Percentiles rank a stretch among this genome's conserved stretches.
Evolutionary conservation across 2,888 invertebrate genomes (phyloP).

Genomic region (Eupeodes latifasciatus): DNA sequence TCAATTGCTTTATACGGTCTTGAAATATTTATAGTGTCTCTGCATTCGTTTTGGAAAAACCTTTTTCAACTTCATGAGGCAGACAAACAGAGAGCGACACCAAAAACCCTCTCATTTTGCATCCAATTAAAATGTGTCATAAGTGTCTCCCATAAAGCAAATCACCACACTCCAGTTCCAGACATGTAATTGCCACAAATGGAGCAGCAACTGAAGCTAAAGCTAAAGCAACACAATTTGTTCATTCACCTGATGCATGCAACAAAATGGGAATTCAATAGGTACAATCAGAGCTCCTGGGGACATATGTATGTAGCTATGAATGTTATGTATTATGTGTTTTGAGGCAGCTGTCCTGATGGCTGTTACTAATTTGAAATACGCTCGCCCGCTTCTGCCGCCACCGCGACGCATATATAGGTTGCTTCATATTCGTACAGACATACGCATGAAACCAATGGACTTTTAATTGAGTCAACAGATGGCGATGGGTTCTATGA

Average conservation of each 20-base stretch:
- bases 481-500: constrained; percentile 18
- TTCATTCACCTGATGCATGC: constrained; percentile 18
- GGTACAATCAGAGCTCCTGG: constrained; percentile 11
- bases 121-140: constrained; percentile 34
- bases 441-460: constrained; percentile 24
- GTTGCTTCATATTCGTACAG: no score
- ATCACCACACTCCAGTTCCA: constrained; percentile 20
- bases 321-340: no score
- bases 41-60: background rate
- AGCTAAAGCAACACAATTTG: constrained; percentile 1
- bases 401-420: no score
- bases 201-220: background rate
- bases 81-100: background rate
- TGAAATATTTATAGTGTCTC: background rate
- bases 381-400: no score
- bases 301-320: background rate
- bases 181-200: constrained; percentile 21
- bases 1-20: no score
- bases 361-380: constrained; percentile 23
- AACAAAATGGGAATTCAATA: constrained; percentile 12
- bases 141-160: constrained; percentile 22
- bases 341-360: constrained; percentile 2
- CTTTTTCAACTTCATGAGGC: background rate
- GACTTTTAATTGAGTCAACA: constrained; percentile 45
- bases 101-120: constrained; percentile 20